Evolutionary conservation across 2,888 invertebrate species (phyloP).

Genomic region (Diplolepis rosae): DNA sequence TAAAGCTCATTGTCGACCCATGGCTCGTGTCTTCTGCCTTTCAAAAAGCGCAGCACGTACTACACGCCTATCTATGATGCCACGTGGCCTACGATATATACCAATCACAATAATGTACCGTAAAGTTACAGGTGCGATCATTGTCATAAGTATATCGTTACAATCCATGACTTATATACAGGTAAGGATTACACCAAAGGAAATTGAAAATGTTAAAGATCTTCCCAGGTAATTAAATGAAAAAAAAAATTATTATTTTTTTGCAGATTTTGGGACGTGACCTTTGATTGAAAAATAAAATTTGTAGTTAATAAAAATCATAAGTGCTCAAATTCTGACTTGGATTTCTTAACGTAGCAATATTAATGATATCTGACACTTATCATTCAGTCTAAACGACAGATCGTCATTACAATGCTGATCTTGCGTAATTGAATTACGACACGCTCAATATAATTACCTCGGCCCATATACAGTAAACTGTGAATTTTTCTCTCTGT

Average conservation of each 20-base stretch:
- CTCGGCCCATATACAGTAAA: background rate
- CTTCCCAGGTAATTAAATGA: background rate
- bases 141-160: background rate
- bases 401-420: background rate
- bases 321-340: too few species aligned
- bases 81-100: conserved; percentile 52
- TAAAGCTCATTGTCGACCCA: conserved; percentile 42
- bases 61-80: conserved; percentile 45
- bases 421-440: background rate
- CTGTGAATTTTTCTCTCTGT: background rate
- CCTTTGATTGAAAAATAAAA: too few species aligned
- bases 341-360: too few species aligned
- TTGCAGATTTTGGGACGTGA: too few species aligned
- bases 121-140: background rate
- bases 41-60: conserved; percentile 46
- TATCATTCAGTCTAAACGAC: too few species aligned
- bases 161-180: background rate
- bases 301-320: too few species aligned
- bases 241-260: background rate
- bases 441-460: background rate
- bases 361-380: too few species aligned
- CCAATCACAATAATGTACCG: conserved; percentile 44
- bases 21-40: conserved; percentile 36
- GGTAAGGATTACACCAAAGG: background rate
- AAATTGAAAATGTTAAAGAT: background rate